Conservation (phyloP, 2,888 invertebrate species). For the Amphipoea lucens region DNA sequence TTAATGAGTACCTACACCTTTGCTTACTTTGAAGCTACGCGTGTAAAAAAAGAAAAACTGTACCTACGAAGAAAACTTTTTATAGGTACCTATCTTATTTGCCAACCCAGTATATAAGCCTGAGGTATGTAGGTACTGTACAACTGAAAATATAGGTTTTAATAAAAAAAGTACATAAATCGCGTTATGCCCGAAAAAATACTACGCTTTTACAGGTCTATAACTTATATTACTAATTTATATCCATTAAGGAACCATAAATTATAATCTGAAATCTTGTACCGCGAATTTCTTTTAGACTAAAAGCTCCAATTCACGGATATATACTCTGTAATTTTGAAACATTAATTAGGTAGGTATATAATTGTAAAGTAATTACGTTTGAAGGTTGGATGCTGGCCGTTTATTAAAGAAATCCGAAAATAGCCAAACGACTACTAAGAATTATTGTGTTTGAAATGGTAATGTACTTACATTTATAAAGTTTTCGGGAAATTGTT, state of each 20-base stretch:
- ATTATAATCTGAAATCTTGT: conserved; percentile 29
- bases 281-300: conserved; percentile 19
- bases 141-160: conserved; percentile 23
- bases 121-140: background rate
- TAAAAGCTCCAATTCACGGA: conserved; percentile 17
- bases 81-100: conserved; percentile 5
- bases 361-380: conserved; percentile 23
- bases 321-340: conserved; percentile 36
- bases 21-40: conserved; percentile 10
- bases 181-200: conserved; percentile 27
- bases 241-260: conserved; percentile 53
- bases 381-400: background rate
- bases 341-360: conserved; percentile 7
- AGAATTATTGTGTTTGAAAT: conserved; percentile 11
- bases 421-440: conserved; percentile 10
- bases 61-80: conserved; percentile 5
- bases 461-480: background rate
- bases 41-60: conserved; percentile 1
- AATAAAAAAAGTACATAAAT: conserved; percentile 40
- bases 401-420: conserved; percentile 21
- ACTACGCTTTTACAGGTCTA: conserved; percentile 20
- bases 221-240: conserved; percentile 50
- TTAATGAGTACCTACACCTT: conserved; percentile 36
- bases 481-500: background rate
- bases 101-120: background rate